Evolutionary conservation across 1,140 invertebrate genomes (phyloP).

Genomic region (Chrysomallon squamiferum): DNA sequence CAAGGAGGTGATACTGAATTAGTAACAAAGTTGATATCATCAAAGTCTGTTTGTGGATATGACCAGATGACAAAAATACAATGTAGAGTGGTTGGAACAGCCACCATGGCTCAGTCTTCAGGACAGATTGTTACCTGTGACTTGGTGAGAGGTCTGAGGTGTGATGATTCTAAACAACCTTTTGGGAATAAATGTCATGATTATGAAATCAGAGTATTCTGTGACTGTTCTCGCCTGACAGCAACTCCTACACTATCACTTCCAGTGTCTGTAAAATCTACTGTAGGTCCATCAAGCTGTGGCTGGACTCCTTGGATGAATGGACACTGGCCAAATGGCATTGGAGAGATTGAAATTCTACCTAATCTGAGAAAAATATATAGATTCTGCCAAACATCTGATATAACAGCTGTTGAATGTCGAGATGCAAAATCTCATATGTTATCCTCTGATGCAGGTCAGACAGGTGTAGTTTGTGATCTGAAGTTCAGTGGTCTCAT

Average conservation of each 20-base stretch:
- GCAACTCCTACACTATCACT: background rate
- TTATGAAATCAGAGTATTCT: slow-evolving; percentile 77
- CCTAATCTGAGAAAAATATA: slow-evolving; percentile 67
- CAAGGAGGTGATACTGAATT: background rate
- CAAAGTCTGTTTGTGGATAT: slow-evolving; percentile 1
- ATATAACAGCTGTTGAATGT: slow-evolving; percentile 56
- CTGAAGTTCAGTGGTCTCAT: slow-evolving; percentile 72
- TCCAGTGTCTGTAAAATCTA: slow-evolving; percentile 8
- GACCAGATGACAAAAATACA: slow-evolving; percentile 43
- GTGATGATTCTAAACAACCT: slow-evolving; percentile 60
- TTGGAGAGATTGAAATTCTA: slow-evolving; percentile 71
- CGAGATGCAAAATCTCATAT: slow-evolving; percentile 22
- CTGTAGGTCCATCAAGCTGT: slow-evolving; percentile 19
- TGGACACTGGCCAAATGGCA: slow-evolving; percentile 38
- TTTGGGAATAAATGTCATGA: slow-evolving; percentile 63
- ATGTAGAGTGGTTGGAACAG: slow-evolving; percentile 44
- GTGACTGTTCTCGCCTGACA: slow-evolving; percentile 57
- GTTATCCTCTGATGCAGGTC: slow-evolving; percentile 27
- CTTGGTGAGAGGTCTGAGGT: slow-evolving; percentile 71
- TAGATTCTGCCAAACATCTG: slow-evolving; percentile 51
- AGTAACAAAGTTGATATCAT: background rate
- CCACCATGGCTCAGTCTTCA: slow-evolving; percentile 27
- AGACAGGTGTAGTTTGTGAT: slow-evolving; percentile 74
- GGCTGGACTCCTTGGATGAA: slow-evolving; percentile 58
- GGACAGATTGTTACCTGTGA: slow-evolving; percentile 71